These are phyloP conservation scores for Tarsius wallacei DNA, from an alignment of 2,797 vertebrate genomes.

Conservation along the genomic window DNA sequence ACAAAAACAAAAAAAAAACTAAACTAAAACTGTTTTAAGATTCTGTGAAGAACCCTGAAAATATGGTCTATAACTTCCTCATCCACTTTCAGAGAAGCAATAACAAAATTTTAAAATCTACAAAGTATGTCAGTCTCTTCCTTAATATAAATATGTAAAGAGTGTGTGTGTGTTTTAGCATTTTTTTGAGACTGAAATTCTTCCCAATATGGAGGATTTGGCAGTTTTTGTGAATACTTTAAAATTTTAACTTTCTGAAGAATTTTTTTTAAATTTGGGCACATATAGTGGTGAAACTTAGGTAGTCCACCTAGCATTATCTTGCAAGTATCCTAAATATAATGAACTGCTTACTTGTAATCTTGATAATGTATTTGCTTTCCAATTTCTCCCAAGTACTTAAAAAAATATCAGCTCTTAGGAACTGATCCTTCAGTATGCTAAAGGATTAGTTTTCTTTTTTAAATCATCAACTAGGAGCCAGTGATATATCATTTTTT, in stretches of 20 bases:
- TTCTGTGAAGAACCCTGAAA: constrained; percentile 51
- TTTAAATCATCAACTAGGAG: constrained; percentile 38
- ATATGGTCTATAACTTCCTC: neutral
- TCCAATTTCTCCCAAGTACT: neutral
- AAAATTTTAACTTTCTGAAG: constrained; percentile 39
- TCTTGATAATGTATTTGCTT: constrained; percentile 58
- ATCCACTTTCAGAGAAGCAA: constrained; percentile 38
- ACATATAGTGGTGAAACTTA: constrained; percentile 18
- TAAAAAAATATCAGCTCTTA: constrained; percentile 64
- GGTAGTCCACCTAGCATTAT: neutral
- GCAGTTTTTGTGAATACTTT: neutral
- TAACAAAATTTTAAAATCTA: constrained; percentile 42
- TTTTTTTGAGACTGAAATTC: constrained; percentile 17
- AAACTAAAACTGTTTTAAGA: neutral
- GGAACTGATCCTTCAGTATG: constrained; percentile 72
- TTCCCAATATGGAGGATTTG: neutral
- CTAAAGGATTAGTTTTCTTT: constrained; percentile 11
- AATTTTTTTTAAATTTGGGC: constrained; percentile 62
- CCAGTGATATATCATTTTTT: constrained; percentile 43
- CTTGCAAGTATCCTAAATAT: neutral
- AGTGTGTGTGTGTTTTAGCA: neutral
- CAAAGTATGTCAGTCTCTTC: neutral
- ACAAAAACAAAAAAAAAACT: too few relatives aligned
- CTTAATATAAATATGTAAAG: neutral
- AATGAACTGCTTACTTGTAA: neutral